phyloP scores from a whole-genome alignment of 1,140 invertebrate species.

The Adelges cooleyi region DNA sequence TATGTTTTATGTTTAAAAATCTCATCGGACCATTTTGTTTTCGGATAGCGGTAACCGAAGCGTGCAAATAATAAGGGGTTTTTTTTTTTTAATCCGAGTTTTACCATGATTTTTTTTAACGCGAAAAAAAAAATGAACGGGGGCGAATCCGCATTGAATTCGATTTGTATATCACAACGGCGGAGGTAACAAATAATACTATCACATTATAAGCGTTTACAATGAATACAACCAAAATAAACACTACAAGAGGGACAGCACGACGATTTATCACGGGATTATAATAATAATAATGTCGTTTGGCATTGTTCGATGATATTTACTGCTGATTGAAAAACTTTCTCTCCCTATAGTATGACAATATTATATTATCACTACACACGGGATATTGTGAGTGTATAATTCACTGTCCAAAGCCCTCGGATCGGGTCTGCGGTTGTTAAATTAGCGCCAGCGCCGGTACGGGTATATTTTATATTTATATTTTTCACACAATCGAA shows the following conservation, averaged over 20 bases:
- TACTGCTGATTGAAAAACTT: constrained; percentile 28
- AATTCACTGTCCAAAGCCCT: no score
- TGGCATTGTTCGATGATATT: constrained; percentile 18
- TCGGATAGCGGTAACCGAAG: no score
- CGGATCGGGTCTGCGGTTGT: no score
- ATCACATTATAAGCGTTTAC: background rate
- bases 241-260: background rate
- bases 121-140: background rate
- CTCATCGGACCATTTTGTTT: background rate
- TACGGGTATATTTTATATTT: no score
- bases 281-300: background rate
- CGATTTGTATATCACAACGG: no score
- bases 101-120: background rate
- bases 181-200: no score
- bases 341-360: background rate
- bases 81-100: constrained; percentile 2
- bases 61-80: no score
- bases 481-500: no score
- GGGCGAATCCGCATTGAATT: no score
- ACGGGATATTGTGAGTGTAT: no score
- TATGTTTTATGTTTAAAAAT: background rate
- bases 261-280: constrained; percentile 13
- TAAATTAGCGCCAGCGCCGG: no score
- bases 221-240: background rate
- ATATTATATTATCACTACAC: no score